Conservation (phyloP, 2,797 vertebrate species). For the Pseudochirops corinnae region DNA sequence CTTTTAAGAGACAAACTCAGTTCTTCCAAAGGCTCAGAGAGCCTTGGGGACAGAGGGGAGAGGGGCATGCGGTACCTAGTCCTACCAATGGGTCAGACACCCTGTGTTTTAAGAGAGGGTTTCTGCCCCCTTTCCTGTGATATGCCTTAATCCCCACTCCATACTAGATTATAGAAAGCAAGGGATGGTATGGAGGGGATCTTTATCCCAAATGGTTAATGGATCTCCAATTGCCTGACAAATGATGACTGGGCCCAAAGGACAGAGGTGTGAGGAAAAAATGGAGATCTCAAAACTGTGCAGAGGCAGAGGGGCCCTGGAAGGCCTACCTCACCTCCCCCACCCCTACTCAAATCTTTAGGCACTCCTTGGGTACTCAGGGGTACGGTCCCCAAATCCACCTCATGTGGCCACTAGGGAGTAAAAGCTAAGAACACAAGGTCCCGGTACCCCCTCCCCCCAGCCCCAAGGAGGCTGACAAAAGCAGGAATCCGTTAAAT, state of each 20-base stretch:
- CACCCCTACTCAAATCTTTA: neutral
- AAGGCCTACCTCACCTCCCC: neutral
- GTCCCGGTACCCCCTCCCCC: neutral
- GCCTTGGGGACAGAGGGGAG: neutral
- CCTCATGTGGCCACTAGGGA: conserved; percentile 4
- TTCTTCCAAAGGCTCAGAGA: neutral
- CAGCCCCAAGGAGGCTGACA: conserved; percentile 68
- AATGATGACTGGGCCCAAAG: neutral
- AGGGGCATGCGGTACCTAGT: neutral
- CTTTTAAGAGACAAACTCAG: neutral
- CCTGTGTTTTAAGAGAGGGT: neutral
- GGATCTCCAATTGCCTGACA: neutral
- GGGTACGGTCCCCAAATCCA: neutral
- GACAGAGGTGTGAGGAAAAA: neutral
- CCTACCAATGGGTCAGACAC: neutral
- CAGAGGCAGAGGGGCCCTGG: neutral
- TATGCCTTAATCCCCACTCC: neutral
- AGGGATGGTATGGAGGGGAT: neutral
- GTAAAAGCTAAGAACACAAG: neutral
- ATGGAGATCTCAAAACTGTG: neutral
- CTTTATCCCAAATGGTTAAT: neutral
- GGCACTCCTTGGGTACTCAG: neutral
- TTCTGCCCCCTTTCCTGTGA: neutral
- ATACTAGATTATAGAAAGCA: neutral
- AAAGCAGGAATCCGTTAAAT: conserved; percentile 82